These are phyloP conservation scores for Cepphus grylle DNA, from an alignment of 2,113 vertebrate species.

Conservation along the genomic window DNA sequence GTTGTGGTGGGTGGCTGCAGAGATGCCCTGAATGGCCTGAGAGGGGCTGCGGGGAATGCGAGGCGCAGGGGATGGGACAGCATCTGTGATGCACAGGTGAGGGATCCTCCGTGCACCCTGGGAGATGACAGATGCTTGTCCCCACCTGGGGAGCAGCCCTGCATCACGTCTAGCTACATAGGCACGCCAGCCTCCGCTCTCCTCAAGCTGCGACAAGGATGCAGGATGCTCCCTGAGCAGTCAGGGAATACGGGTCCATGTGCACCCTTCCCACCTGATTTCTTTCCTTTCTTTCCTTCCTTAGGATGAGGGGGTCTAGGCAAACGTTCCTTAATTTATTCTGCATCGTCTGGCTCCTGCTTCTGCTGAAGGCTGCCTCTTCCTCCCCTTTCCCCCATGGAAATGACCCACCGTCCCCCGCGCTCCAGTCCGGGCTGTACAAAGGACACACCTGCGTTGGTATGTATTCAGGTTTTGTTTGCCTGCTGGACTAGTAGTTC, in stretches of 20 bases:
- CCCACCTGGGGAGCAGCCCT: rapidly evolving
- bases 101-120: rapidly evolving
- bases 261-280: neutral
- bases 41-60: neutral
- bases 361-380: constrained; percentile 7
- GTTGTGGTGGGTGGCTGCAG: neutral
- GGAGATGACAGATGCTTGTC: rapidly evolving
- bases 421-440: neutral
- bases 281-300: neutral
- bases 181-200: rapidly evolving
- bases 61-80: neutral
- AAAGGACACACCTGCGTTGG: constrained; percentile 55
- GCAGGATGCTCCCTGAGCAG: neutral
- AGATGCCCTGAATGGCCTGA: neutral
- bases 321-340: neutral
- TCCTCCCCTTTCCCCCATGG: neutral
- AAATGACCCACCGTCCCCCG: neutral
- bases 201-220: neutral
- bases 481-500: neutral
- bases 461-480: constrained; percentile 51
- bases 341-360: neutral
- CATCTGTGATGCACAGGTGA: rapidly evolving
- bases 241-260: neutral
- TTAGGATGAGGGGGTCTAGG: constrained; percentile 28
- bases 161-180: neutral